Evolutionary conservation across 1,140 invertebrate genomes (phyloP), one percentile per base, ranked within the genome.

Genomic region (Cephus cinctus): DNA sequence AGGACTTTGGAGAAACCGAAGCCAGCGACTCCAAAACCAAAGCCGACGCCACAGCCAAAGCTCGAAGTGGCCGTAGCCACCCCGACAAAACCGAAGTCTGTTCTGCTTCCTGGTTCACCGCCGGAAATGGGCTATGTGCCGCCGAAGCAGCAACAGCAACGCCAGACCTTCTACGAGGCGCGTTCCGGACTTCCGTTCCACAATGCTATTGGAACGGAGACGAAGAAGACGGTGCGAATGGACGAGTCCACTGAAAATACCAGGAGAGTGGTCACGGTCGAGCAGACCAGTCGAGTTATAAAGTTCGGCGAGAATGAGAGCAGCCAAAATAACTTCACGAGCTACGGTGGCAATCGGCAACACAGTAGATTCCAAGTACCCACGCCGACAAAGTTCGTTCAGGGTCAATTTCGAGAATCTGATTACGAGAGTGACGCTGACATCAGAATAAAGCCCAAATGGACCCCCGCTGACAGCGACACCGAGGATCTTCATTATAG

Each of bases 381-480:
- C 1, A 82, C 68, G 4, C 85, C 85, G 1, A 86, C 75, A 1
- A 87, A 86, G 63, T 88, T 88, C 59, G 63, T 86, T 15, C 80
- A 81, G 8, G 85, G 83, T 5, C 83, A 87, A 45, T 84, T 83
- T 45, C 69, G 79, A 1, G 85, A 87, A 53, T 86, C 83, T 30
- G 86, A 87, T 51, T 87, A 88, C 53, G 85, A 87, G 52, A 87
- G 83, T 66, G 85, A 88, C 50, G 69, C 81, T 1, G 85, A 86
- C 35, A 73, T 72, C 0, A 73, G 70, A 53, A 85, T 86, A 43
- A 79, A 75, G 36, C 75, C 83, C 0, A 79, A 81, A 34, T 86
- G 84, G 85, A 70, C 78, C 2, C 83, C 85, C 0, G 66, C 76
- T 9, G 80, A 81, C 18, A 78, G 74, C 38, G 81, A 83, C 38